Evolutionary conservation across 2,888 invertebrate genomes (phyloP).

Genomic region (Xylota sylvarum): DNA sequence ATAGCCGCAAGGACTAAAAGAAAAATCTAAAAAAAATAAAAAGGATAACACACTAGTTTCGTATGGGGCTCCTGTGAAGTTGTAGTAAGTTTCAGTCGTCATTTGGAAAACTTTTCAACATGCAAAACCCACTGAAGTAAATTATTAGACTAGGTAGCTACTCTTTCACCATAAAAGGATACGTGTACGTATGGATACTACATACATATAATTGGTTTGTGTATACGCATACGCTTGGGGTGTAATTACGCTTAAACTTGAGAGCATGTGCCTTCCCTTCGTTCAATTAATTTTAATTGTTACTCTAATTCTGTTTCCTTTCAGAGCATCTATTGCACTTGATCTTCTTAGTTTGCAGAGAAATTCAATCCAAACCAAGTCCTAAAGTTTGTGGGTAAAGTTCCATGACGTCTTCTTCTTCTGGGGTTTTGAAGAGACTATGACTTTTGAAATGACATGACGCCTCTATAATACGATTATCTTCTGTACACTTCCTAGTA

Average conservation of each 20-base stretch:
- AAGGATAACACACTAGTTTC: neutral
- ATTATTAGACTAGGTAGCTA: neutral
- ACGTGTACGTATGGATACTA: neutral
- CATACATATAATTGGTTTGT: neutral
- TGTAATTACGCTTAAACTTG: neutral
- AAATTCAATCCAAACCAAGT: neutral
- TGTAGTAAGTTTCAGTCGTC: neutral
- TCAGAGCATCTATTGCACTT: neutral
- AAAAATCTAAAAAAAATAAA: neutral
- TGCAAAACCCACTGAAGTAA: neutral
- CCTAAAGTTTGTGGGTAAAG: no score
- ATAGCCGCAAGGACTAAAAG: neutral
- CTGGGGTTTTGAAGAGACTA: neutral
- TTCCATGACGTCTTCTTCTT: no score
- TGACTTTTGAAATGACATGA: neutral
- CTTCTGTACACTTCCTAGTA: neutral
- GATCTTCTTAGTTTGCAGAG: neutral
- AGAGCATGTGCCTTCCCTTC: neutral
- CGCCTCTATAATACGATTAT: neutral
- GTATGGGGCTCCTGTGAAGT: neutral
- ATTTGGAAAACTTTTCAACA: neutral
- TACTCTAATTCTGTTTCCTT: neutral
- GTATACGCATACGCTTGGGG: neutral
- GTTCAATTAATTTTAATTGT: constrained; percentile 3
- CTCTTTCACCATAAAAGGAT: neutral